These are phyloP conservation scores for Nautilus pompilius DNA, from an alignment of 1,140 invertebrate species.

Conservation along the genomic window DNA sequence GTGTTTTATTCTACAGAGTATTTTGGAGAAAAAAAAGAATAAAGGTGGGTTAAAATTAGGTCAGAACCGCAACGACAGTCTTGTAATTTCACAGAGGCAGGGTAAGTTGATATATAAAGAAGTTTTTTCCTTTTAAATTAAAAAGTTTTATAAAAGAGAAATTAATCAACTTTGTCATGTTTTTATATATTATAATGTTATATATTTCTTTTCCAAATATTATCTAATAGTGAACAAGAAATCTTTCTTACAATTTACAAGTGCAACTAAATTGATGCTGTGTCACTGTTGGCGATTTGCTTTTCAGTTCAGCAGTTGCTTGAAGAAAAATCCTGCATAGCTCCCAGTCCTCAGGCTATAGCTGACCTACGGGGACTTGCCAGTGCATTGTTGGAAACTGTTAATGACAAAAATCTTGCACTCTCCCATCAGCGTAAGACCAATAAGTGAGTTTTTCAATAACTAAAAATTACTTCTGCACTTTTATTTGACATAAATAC, in stretches of 20 bases:
- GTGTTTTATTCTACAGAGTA: conserved; percentile 33
- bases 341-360: conserved; percentile 69
- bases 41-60: conserved; percentile 51
- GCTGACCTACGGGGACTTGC: conserved; percentile 74
- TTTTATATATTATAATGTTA: too few species aligned
- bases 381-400: conserved; percentile 72
- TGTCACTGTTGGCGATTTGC: background rate
- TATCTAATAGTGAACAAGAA: too few species aligned
- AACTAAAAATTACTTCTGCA: background rate
- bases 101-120: too few species aligned
- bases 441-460: conserved; percentile 61
- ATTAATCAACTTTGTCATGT: too few species aligned
- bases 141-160: too few species aligned
- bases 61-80: conserved; percentile 47
- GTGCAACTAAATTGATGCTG: too few species aligned
- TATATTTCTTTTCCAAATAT: too few species aligned
- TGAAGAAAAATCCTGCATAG: conserved; percentile 54
- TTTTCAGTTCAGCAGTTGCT: conserved; percentile 55
- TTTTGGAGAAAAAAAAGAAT: conserved; percentile 54
- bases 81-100: conserved; percentile 55
- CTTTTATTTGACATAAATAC: background rate
- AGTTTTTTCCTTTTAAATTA: too few species aligned
- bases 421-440: conserved; percentile 80
- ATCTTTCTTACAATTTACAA: too few species aligned
- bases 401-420: conserved; percentile 80